Base-by-base conservation (phyloP, 2,797 vertebrate genomes). In the Heliangelus exortis region DNA sequence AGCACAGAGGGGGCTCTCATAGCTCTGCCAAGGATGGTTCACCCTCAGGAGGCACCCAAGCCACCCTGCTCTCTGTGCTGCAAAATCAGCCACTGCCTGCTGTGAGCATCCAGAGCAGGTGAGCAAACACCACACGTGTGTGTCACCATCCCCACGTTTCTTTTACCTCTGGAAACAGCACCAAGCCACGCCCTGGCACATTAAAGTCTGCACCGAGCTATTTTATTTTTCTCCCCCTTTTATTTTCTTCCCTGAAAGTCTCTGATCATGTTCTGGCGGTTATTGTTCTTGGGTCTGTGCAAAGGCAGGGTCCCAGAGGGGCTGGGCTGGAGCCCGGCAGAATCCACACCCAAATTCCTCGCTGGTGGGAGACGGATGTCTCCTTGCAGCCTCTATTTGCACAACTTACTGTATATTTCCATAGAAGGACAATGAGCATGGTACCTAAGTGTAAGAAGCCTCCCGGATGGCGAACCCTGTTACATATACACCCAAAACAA, bases 291-390 rank as follows among this genome's bases (percentile, higher is more conserved):
- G 1, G 1, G 23, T 39, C 75, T 0, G 0, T 0, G 4, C 78
- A 68, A 92, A 34, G 50, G 91, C 92, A 84, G 91, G 58, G 86
- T 72, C 86, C 89, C 88, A 87, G 62, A 93, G 94, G 59, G 84
- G 72, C 68, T 2, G 66, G 67, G 67, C 71, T 82, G 93, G 87
- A 97, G 96, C 86, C 93, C 18, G 15, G 67, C 3, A 0, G 0
- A 25, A 63, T 92, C 95, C 96, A 96, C 97, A 97, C 97, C 97
- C 97, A 94, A 95, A 97, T 97, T 97, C 96, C 93, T 96, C 36
- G 11, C 76, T n/a, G 34, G 89, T 95, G 93, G 94, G 94, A 92
- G 92, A 97, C 50, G 1, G 82, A 96, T 93, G 87, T 95, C 66
- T 95, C 91, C 92, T 92, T 13, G 18, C 1, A 3, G 75, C 65